phyloP scores from a whole-genome alignment of 2,113 vertebrate genomes.

The Corythornis cristatus region DNA sequence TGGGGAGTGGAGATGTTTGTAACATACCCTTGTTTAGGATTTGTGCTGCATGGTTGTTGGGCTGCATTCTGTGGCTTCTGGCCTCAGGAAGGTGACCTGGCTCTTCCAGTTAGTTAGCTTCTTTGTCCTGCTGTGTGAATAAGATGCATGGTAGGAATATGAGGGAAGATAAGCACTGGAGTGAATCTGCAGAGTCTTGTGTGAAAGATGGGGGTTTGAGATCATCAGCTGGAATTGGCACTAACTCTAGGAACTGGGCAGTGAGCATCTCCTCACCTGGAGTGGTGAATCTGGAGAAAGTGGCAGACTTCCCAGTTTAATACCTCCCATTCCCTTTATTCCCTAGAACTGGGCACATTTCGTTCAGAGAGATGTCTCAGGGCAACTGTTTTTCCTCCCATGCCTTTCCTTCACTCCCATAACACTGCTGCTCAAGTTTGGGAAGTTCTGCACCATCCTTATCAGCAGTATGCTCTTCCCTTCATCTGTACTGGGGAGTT shows the following conservation, averaged over 20 bases:
- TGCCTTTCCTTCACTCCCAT: not conserved
- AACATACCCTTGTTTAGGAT: not conserved
- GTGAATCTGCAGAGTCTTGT: not conserved
- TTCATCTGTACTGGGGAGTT: not conserved
- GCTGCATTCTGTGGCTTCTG: not conserved
- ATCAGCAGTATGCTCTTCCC: not conserved
- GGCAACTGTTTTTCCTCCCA: not conserved
- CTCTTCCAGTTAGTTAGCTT: not conserved
- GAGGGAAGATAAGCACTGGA: not conserved
- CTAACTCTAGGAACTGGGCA: rapidly evolving
- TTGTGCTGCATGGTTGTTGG: not conserved
- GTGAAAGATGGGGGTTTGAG: not conserved
- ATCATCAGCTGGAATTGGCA: not conserved
- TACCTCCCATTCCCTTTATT: not conserved
- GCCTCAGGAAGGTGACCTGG: not conserved
- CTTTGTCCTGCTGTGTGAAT: not conserved
- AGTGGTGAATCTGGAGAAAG: not conserved
- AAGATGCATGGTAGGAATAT: not conserved
- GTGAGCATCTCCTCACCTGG: not conserved
- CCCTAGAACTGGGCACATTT: not conserved
- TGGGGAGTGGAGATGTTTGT: not conserved
- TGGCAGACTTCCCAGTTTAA: not conserved
- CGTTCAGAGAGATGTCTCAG: not conserved
- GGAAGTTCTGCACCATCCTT: not conserved
- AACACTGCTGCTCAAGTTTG: not conserved